phyloP scores from a whole-genome alignment of 2,797 vertebrate species.

The Tapirus indicus region DNA sequence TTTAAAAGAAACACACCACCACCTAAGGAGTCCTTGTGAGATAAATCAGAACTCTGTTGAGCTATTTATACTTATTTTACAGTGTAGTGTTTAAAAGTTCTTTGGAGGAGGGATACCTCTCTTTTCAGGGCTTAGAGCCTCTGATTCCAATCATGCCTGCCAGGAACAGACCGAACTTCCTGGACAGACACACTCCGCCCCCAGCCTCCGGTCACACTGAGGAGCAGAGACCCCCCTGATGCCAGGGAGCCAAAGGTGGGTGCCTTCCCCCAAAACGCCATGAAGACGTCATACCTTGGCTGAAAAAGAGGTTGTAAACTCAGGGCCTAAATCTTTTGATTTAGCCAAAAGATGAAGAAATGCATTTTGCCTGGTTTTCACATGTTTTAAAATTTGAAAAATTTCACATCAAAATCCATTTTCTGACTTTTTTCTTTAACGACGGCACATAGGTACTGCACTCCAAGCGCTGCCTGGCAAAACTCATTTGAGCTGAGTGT shows the following conservation, averaged over 20 bases:
- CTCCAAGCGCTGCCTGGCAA: not conserved
- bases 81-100: not conserved
- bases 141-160: not conserved
- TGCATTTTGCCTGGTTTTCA: not conserved
- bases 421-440: slow-evolving; percentile 11
- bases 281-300: not conserved
- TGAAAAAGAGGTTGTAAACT: not conserved
- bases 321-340: not conserved
- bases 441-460: not conserved
- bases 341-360: slow-evolving; percentile 13
- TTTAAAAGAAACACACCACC: not conserved
- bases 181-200: not conserved
- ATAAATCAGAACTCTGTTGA: not conserved
- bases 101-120: not conserved
- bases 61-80: not conserved
- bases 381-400: not conserved
- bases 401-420: not conserved
- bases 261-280: not conserved
- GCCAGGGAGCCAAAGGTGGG: not conserved
- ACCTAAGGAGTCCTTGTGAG: not conserved
- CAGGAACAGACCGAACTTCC: not conserved
- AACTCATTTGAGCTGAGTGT: not conserved
- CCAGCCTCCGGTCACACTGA: not conserved
- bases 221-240: rapidly evolving
- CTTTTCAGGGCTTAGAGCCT: not conserved